These are phyloP conservation scores for Noctuana brunneofusca DNA, from an alignment of 2,888 invertebrate genomes.

Conservation along the genomic window DNA sequence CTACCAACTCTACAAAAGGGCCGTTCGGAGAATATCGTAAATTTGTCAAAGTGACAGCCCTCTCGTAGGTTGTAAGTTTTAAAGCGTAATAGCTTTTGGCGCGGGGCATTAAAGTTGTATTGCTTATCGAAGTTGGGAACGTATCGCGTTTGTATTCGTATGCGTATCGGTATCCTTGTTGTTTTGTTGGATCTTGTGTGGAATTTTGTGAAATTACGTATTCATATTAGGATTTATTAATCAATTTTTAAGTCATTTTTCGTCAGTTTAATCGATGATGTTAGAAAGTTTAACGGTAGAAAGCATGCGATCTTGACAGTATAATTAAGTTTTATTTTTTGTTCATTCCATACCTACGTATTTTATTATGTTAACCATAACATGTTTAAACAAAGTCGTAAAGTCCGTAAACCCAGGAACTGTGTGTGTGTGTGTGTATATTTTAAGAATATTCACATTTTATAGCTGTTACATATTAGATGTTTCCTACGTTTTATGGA, in stretches of 20 bases:
- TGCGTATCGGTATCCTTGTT: neutral
- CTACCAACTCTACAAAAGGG: conserved; percentile 18
- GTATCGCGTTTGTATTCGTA: neutral
- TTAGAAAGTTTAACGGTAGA: too few relatives aligned
- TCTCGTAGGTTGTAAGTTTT: conserved; percentile 21
- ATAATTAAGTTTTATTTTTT: neutral
- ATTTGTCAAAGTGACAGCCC: conserved; percentile 23
- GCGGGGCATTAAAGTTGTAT: conserved; percentile 16
- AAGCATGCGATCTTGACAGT: too few relatives aligned
- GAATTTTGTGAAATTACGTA: neutral
- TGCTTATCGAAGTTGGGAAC: conserved; percentile 14
- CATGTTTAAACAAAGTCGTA: neutral
- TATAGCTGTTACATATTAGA: neutral
- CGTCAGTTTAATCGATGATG: too few relatives aligned
- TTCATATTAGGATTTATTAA: too few relatives aligned
- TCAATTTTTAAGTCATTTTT: neutral
- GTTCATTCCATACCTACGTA: too few relatives aligned
- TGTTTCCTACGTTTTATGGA: neutral
- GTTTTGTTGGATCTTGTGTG: neutral
- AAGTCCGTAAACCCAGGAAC: neutral
- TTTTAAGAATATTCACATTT: neutral
- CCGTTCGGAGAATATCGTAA: conserved; percentile 17
- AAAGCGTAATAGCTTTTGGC: conserved; percentile 23
- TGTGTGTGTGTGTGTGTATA: too few relatives aligned
- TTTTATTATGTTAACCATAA: neutral